phyloP scores from a whole-genome alignment of 53 echinoderm and acorn worm genomes.

The Echinarachnius parma region DNA sequence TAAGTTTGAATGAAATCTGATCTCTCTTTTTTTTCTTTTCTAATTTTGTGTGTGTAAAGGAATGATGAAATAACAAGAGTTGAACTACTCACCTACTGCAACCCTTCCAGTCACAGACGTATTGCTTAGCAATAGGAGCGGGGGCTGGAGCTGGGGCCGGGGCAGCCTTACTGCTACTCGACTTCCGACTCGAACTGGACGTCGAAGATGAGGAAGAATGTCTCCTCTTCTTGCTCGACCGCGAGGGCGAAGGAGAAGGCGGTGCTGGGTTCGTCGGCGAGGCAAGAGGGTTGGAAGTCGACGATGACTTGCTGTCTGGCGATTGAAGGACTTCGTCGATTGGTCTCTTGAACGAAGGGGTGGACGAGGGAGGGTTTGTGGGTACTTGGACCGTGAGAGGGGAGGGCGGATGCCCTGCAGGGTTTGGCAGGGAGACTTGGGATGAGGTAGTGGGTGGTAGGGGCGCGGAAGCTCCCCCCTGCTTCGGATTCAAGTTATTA shows the following conservation, averaged over 20 bases:
- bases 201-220: conserved; percentile 77
- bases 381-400: conserved; percentile 35
- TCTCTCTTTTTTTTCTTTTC: too few species aligned
- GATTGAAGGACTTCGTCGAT: conserved; percentile 39
- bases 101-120: conserved; percentile 87
- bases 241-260: conserved; percentile 22
- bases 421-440: conserved; percentile 24
- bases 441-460: conserved; percentile 25
- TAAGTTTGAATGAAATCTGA: too few species aligned
- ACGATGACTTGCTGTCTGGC: conserved; percentile 13
- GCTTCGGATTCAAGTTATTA: too few species aligned
- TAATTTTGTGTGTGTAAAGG: too few species aligned
- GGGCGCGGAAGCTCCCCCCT: not conserved
- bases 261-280: conserved; percentile 27
- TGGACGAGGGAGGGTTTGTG: conserved; percentile 11
- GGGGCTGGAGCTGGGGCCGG: conserved; percentile 6
- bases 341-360: conserved; percentile 33
- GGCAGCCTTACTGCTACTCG: conserved; percentile 50
- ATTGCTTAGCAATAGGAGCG: conserved; percentile 41
- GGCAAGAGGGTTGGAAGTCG: conserved; percentile 12
- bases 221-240: conserved; percentile 68
- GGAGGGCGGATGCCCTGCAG: conserved; percentile 12
- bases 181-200: conserved; percentile 58
- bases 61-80: too few species aligned
- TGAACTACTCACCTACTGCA: conserved; percentile 89